A percentile compares a stretch with the other conserved stretches of the same genome.
Evolutionary conservation across 30 jellyfish, hydroid and myxozoan genomes (phyloP).

Genomic region (Cassiopea andromeda): DNA sequence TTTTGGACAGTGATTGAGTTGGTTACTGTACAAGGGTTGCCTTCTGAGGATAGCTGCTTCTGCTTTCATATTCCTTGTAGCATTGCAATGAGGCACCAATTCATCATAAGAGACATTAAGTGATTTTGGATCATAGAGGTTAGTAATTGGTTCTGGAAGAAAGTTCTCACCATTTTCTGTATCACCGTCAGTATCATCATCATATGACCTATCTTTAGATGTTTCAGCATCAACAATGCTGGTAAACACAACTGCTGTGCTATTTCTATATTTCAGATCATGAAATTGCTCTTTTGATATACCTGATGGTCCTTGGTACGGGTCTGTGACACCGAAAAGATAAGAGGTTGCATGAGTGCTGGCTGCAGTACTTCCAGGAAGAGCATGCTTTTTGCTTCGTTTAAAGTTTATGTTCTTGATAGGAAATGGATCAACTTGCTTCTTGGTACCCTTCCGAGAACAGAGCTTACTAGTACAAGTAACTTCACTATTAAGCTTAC

Average conservation of each 20-base stretch:
- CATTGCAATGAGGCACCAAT: not conserved
- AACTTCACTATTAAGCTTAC: constrained; percentile 3
- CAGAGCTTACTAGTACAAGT: constrained; percentile 32
- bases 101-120: constrained; percentile 17
- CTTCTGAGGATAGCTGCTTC: not conserved
- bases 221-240: too few species aligned
- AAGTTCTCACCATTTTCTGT: constrained; percentile 12
- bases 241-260: not conserved
- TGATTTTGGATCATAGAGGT: constrained; percentile 34
- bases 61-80: not conserved
- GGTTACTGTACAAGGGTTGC: constrained; percentile 14
- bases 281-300: not conserved
- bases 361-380: not conserved
- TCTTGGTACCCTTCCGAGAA: constrained; percentile 25
- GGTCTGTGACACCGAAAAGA: not conserved
- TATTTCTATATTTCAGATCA: not conserved
- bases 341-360: not conserved
- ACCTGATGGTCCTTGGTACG: not conserved
- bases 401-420: constrained; percentile 9
- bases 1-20: constrained; percentile 14
- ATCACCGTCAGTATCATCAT: constrained; percentile 26
- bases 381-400: constrained; percentile 15
- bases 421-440: constrained; percentile 39
- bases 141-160: constrained; percentile 47
- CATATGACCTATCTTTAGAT: too few species aligned